These are phyloP conservation scores for Rhombomys opimus DNA, from an alignment of 2,113 vertebrate genomes.

Conservation along the genomic window DNA sequence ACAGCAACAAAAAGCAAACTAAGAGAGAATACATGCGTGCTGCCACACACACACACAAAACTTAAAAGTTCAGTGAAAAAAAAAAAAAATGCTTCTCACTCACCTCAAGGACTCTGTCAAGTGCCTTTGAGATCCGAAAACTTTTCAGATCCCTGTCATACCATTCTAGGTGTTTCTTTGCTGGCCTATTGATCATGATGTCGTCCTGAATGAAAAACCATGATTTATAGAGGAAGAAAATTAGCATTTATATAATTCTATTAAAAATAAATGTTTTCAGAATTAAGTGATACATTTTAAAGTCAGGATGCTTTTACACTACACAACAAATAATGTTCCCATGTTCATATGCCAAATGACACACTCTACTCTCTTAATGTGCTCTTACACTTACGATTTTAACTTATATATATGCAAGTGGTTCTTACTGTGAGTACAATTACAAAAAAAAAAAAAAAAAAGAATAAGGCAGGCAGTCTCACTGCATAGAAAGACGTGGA, in stretches of 20 bases:
- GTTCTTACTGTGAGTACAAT: not conserved
- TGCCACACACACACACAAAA: not conserved
- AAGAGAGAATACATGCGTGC: not conserved
- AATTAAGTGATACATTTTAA: not conserved
- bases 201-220: slow-evolving; percentile 91
- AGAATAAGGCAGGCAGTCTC: not conserved
- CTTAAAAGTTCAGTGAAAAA: not conserved
- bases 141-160: slow-evolving; percentile 94
- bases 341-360: not conserved
- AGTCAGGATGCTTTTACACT: not conserved
- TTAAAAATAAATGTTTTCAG: slow-evolving; percentile 12
- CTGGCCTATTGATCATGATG: slow-evolving; percentile 93
- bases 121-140: slow-evolving; percentile 95
- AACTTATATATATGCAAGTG: not conserved
- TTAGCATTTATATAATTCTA: not conserved
- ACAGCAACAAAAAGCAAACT: not conserved
- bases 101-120: slow-evolving; percentile 95
- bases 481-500: slow-evolving; percentile 17
- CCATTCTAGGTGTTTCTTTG: slow-evolving; percentile 90
- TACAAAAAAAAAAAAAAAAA: not conserved
- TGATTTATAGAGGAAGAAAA: slow-evolving; percentile 34
- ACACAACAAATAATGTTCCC: not conserved
- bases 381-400: not conserved
- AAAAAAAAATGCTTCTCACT: slow-evolving; percentile 75
- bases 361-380: not conserved